phyloP scores from a whole-genome alignment of 2,888 invertebrate genomes.

The Hyposoter didymator region DNA sequence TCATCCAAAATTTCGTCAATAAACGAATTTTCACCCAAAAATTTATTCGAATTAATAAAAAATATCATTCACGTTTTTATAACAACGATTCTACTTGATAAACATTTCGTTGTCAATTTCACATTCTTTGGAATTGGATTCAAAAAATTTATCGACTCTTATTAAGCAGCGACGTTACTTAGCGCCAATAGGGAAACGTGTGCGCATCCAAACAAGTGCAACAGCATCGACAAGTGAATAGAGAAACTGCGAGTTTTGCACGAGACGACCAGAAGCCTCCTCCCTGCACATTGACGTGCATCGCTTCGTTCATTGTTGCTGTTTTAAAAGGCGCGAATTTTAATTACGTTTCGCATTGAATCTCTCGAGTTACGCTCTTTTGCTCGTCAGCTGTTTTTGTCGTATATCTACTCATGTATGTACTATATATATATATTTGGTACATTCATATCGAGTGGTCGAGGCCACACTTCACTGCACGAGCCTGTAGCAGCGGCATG shows the following conservation, averaged over 20 bases:
- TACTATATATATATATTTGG: neutral
- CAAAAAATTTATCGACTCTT: neutral
- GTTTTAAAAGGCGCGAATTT: conserved; percentile 17
- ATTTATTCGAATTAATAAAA: neutral
- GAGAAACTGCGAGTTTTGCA: conserved; percentile 34
- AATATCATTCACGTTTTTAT: neutral
- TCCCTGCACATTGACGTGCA: conserved; percentile 19
- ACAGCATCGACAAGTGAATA: conserved; percentile 48
- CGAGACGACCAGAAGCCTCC: conserved; percentile 4
- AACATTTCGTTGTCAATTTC: neutral
- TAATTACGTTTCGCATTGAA: neutral
- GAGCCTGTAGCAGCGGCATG: conserved; percentile 38
- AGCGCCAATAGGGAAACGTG: neutral
- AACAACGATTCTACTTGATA: neutral
- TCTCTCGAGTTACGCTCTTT: conserved; percentile 34
- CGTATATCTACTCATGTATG: neutral
- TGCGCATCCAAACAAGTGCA: conserved; percentile 10
- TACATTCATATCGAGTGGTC: conserved; percentile 3
- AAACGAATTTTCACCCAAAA: neutral
- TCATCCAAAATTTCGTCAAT: neutral
- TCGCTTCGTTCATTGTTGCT: neutral
- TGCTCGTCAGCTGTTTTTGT: neutral
- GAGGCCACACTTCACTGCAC: conserved; percentile 49
- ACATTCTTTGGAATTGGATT: neutral
- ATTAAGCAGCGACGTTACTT: neutral